Percentiles rank a stretch among this genome's conserved stretches.
phyloP scores from a whole-genome alignment of 2,797 vertebrate genomes.

The Atherinosoma microstoma region DNA sequence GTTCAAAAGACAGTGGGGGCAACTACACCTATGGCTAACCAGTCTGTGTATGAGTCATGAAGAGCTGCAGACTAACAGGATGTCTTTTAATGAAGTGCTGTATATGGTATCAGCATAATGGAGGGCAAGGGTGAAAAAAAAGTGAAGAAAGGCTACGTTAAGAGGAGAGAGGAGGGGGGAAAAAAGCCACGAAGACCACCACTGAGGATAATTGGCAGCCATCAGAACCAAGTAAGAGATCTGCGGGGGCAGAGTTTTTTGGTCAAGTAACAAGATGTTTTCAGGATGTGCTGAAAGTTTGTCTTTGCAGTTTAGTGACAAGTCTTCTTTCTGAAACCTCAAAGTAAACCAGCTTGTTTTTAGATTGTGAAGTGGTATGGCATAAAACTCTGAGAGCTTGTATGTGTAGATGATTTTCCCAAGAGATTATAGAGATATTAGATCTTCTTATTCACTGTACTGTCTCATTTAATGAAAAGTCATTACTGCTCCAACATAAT shows the following conservation, averaged over 20 bases:
- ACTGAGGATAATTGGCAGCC: constrained; percentile 16
- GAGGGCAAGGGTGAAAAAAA: constrained; percentile 4
- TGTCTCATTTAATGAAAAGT: constrained; percentile 63
- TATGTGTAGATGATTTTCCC: constrained; percentile 40
- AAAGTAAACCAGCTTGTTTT: constrained; percentile 41
- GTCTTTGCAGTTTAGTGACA: not conserved
- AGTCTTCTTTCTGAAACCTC: not conserved
- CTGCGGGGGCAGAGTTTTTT: constrained; percentile 21
- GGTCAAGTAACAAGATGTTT: constrained; percentile 8
- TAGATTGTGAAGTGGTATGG: constrained; percentile 30
- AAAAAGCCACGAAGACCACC: not conserved
- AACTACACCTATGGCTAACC: constrained; percentile 28
- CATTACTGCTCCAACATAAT: constrained; percentile 59
- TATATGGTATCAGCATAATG: constrained; percentile 25
- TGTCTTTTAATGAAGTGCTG: constrained; percentile 37
- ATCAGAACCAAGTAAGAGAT: not conserved
- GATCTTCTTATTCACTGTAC: constrained; percentile 45
- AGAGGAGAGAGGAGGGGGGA: not conserved
- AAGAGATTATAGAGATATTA: constrained; percentile 48
- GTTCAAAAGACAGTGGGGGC: constrained; percentile 44
- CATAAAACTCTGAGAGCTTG: not conserved
- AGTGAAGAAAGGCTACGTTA: constrained; percentile 6
- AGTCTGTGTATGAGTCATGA: constrained; percentile 54
- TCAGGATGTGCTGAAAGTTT: not conserved
- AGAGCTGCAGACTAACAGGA: constrained; percentile 36